Evolutionary conservation across 1,140 invertebrate species (phyloP).

Genomic region (Pararge aegeria): DNA sequence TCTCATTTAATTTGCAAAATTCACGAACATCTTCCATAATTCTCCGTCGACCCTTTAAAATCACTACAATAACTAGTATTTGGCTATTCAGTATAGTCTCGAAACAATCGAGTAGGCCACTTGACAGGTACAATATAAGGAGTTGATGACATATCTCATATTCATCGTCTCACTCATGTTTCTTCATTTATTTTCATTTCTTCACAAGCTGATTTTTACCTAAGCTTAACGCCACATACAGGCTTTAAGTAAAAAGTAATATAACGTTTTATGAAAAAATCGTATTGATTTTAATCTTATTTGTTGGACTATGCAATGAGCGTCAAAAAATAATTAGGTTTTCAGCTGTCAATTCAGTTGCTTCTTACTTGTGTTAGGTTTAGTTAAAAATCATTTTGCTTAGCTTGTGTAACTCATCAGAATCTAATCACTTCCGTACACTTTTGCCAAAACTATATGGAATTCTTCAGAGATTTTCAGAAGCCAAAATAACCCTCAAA

Average conservation of each 20-base stretch:
- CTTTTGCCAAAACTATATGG: slow-evolving; percentile 46
- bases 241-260: not conserved
- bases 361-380: not conserved
- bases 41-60: slow-evolving; percentile 23
- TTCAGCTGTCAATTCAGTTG: not conserved
- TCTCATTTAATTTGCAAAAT: slow-evolving; percentile 16
- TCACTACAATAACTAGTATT: slow-evolving; percentile 48
- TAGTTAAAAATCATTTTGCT: slow-evolving; percentile 18
- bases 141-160: slow-evolving; percentile 29
- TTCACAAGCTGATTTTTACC: not conserved
- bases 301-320: too few species aligned
- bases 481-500: slow-evolving; percentile 82
- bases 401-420: slow-evolving; percentile 57
- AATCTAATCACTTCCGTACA: slow-evolving; percentile 52
- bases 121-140: slow-evolving; percentile 43
- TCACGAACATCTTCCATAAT: slow-evolving; percentile 3
- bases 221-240: not conserved
- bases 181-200: slow-evolving; percentile 16
- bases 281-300: too few species aligned
- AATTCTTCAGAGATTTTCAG: slow-evolving; percentile 81
- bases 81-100: slow-evolving; percentile 44
- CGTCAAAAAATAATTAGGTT: not conserved
- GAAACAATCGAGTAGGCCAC: slow-evolving; percentile 54
- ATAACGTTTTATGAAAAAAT: too few species aligned
- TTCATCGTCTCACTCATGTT: slow-evolving; percentile 41